These are phyloP conservation scores for Eumacrocentrus americanus DNA, from an alignment of 2,888 invertebrate genomes.

Conservation along the genomic window DNA sequence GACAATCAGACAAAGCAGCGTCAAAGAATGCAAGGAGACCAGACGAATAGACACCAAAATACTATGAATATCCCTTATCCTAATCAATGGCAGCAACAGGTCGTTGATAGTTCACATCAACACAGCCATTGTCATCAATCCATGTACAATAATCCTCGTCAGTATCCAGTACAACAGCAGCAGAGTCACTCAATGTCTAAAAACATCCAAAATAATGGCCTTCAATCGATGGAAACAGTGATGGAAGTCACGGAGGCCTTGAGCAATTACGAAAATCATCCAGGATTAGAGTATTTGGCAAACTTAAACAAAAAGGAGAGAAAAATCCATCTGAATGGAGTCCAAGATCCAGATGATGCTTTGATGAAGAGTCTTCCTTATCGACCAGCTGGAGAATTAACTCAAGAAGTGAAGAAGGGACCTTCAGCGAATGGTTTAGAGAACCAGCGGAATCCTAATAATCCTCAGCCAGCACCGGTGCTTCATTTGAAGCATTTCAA, in stretches of 20 bases:
- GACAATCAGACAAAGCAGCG: background rate
- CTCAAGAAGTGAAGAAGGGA: slow-evolving; percentile 22
- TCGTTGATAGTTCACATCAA: background rate
- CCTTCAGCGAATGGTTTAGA: slow-evolving; percentile 49
- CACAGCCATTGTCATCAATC: background rate
- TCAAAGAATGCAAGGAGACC: background rate
- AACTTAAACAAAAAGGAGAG: slow-evolving; percentile 37
- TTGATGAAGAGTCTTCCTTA: slow-evolving; percentile 1
- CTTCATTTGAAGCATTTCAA: slow-evolving; percentile 20
- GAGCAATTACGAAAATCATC: slow-evolving; percentile 33
- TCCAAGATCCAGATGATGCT: slow-evolving; percentile 39
- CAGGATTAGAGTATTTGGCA: slow-evolving; percentile 42
- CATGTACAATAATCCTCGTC: slow-evolving; percentile 9
- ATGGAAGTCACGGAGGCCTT: slow-evolving; percentile 40
- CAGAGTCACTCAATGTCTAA: background rate
- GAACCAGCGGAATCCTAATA: slow-evolving; percentile 44
- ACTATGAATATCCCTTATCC: background rate
- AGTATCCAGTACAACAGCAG: background rate
- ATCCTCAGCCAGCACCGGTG: slow-evolving; percentile 33
- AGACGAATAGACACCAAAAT: background rate
- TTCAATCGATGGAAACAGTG: slow-evolving; percentile 47
- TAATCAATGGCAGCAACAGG: background rate
- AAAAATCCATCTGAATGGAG: slow-evolving; percentile 42
- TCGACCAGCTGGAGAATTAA: background rate
- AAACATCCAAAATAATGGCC: slow-evolving; percentile 51